Conservation (phyloP, 2,888 invertebrate species). For the Hypomecis atomaria region DNA sequence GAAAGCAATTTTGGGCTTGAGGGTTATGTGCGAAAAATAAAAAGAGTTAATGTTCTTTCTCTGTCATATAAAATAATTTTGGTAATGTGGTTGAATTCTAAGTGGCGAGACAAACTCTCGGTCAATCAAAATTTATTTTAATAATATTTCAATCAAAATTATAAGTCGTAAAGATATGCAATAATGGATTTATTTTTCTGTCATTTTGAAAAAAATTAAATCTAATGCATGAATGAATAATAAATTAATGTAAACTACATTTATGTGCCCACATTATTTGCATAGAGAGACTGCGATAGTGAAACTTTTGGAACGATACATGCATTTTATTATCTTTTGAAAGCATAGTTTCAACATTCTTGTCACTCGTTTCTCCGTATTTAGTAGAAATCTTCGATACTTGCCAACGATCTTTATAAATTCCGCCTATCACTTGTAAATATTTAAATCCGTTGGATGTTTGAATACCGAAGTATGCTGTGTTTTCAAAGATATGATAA, state of each 20-base stretch:
- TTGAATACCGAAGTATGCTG: too few relatives aligned
- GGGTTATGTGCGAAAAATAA: too few relatives aligned
- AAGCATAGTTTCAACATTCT: slow-evolving; percentile 22
- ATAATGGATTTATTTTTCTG: background rate
- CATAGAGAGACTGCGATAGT: slow-evolving; percentile 32
- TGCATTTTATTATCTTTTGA: slow-evolving; percentile 29
- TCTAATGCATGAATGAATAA: slow-evolving; percentile 16
- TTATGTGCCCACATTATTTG: slow-evolving; percentile 16
- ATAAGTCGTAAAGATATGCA: background rate
- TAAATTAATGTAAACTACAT: slow-evolving; percentile 22
- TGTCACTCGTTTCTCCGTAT: slow-evolving; percentile 10
- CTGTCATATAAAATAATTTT: too few relatives aligned
- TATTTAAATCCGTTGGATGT: too few relatives aligned
- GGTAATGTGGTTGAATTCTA: too few relatives aligned
- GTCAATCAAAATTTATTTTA: too few relatives aligned
- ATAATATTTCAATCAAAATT: too few relatives aligned
- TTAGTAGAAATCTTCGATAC: slow-evolving; percentile 16
- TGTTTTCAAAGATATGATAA: too few relatives aligned
- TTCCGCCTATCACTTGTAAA: background rate
- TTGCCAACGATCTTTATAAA: slow-evolving; percentile 2
- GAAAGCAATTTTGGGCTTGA: too few relatives aligned
- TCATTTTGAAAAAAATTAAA: slow-evolving; percentile 1
- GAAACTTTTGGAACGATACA: slow-evolving; percentile 31
- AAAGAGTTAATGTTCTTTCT: too few relatives aligned
- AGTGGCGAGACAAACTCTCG: too few relatives aligned